A percentile compares a stretch with the other conserved stretches of the same genome.
Evolutionary conservation across 2,888 invertebrate species (phyloP).

Genomic region (Quadroppia sp.): DNA sequence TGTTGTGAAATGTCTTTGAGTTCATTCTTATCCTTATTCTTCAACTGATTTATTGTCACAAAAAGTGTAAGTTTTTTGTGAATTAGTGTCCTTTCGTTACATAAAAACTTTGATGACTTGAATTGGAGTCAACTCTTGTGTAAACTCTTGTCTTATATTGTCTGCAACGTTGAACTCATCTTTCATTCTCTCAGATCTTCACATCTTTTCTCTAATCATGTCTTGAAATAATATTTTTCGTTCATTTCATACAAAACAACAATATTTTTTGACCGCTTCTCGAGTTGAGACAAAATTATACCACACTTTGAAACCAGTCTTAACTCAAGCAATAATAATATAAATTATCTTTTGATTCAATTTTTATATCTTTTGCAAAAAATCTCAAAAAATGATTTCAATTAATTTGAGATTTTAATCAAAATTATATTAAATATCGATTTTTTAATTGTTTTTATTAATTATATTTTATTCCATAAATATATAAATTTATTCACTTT

Average conservation of each 20-base stretch:
- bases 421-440: too few species aligned
- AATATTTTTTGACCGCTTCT: neutral
- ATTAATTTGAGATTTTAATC: too few species aligned
- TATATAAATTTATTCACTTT: too few species aligned
- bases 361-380: too few species aligned
- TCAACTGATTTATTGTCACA: neutral
- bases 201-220: neutral
- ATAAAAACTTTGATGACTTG: neutral
- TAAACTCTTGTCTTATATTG: conserved; percentile 25
- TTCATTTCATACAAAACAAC: neutral
- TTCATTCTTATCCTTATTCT: neutral
- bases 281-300: neutral
- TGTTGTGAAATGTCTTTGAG: neutral
- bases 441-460: too few species aligned
- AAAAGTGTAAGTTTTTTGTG: conserved; percentile 24
- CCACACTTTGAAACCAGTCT: neutral
- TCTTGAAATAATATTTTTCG: neutral
- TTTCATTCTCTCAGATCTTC: neutral
- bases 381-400: too few species aligned
- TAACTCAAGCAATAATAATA: too few species aligned
- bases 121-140: conserved; percentile 24
- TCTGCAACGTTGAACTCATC: neutral
- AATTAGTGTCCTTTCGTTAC: neutral
- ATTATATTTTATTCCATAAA: too few species aligned
- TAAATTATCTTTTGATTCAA: too few species aligned